A percentile compares a stretch with the other conserved stretches of the same genome.
Conservation (phyloP, 1,140 invertebrate genomes). For the Paraescarpia echinospica region DNA sequence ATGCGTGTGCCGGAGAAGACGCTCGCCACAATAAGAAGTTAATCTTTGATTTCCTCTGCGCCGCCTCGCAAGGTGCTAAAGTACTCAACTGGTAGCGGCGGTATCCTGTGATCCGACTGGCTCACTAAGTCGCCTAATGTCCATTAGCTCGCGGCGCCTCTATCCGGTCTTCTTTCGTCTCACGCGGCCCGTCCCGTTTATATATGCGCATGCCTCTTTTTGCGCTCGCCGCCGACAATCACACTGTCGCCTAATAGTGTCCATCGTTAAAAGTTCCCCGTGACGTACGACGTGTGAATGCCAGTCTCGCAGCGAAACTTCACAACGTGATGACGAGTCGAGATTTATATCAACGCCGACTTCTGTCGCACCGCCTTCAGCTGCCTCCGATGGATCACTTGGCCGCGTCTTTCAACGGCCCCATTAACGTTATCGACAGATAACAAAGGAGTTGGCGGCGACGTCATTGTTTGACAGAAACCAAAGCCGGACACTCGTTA, state of each 20-base stretch:
- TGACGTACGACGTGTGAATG: not conserved
- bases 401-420: not conserved
- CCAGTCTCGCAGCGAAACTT: not conserved
- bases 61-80: not conserved
- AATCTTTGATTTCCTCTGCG: slow-evolving; percentile 5
- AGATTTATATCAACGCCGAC: slow-evolving; percentile 1
- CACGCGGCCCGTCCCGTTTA: not conserved
- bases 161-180: not conserved
- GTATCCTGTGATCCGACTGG: not conserved
- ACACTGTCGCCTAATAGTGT: not conserved
- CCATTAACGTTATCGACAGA: not conserved
- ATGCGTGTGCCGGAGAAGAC: not conserved
- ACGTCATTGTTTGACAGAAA: not conserved
- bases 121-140: not conserved
- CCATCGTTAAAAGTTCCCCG: not conserved
- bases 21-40: not conserved
- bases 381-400: not conserved
- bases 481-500: not conserved
- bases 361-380: not conserved
- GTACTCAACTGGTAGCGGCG: not conserved
- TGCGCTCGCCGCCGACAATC: not conserved
- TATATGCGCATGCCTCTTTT: not conserved
- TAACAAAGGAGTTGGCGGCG: not conserved
- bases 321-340: not conserved
- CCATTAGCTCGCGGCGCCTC: not conserved